A percentile compares a stretch with the other conserved stretches of the same genome.
These are phyloP conservation scores for Cheilosia urbana DNA, from an alignment of 2,888 invertebrate genomes.

Conservation along the genomic window DNA sequence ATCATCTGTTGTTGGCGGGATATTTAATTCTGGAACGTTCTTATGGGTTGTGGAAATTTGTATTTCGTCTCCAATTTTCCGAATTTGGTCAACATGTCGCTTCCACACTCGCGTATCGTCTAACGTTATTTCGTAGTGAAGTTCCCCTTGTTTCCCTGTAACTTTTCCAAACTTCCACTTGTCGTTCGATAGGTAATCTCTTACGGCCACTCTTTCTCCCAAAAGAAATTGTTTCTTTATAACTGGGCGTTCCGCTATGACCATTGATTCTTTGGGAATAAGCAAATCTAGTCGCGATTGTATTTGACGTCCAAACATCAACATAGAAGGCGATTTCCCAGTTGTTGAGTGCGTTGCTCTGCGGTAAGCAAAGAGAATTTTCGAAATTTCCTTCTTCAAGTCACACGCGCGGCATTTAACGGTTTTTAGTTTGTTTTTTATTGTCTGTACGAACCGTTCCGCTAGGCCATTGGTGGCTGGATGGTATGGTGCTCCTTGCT, in stretches of 20 bases:
- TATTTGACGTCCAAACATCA: constrained; percentile 64
- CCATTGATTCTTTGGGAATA: constrained; percentile 40
- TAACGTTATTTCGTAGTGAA: constrained; percentile 53
- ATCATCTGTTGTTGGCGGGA: no score
- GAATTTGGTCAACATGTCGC: constrained; percentile 47
- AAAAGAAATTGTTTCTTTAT: constrained; percentile 23
- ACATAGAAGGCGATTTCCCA: constrained; percentile 61
- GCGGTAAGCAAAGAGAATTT: constrained; percentile 59
- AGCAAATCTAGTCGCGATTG: constrained; percentile 59
- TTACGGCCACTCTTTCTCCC: constrained; percentile 48
- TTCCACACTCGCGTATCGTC: no score
- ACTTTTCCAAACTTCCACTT: constrained; percentile 66
- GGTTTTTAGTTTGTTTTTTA: no score
- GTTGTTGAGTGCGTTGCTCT: constrained; percentile 59
- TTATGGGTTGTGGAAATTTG: constrained; percentile 1
- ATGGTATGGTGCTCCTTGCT: no score
- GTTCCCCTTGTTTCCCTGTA: constrained; percentile 26
- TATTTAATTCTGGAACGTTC: not conserved
- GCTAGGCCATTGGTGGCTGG: constrained; percentile 59
- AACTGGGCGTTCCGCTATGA: constrained; percentile 10
- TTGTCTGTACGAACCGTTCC: constrained; percentile 49
- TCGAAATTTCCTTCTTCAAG: constrained; percentile 5
- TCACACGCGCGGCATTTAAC: constrained; percentile 18
- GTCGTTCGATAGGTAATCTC: constrained; percentile 58
- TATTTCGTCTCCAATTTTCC: constrained; percentile 26